Conservation (phyloP, 2,113 vertebrate genomes). For the Pseudolaguvia tuberculata region DNA sequence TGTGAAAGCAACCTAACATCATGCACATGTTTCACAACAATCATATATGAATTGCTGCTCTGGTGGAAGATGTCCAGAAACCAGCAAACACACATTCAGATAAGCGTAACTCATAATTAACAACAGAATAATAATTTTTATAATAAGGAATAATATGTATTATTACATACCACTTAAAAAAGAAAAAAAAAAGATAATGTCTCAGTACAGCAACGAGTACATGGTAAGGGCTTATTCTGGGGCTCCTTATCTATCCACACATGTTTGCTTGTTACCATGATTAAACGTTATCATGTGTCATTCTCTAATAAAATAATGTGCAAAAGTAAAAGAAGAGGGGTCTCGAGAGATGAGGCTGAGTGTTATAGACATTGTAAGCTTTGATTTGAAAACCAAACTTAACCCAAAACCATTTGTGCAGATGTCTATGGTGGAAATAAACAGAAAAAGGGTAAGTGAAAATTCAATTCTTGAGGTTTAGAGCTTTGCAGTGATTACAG, state of each 20-base stretch:
- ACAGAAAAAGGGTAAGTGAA: slow-evolving; percentile 18
- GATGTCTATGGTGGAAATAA: neutral
- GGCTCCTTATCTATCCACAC: neutral
- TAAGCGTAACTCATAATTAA: neutral
- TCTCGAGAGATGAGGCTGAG: neutral
- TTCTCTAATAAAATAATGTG: neutral
- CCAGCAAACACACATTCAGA: neutral
- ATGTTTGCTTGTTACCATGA: neutral
- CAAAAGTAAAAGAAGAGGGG: neutral
- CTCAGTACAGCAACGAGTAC: neutral
- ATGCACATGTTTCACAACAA: neutral
- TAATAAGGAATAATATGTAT: neutral
- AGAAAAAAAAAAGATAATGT: neutral
- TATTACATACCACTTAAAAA: neutral
- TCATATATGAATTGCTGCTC: neutral
- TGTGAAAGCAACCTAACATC: slow-evolving; percentile 7
- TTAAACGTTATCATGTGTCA: slow-evolving; percentile 7
- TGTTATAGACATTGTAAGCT: neutral
- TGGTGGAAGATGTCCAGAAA: neutral
- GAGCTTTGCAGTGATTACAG: neutral
- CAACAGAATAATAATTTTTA: neutral
- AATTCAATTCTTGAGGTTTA: neutral
- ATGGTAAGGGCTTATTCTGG: neutral
- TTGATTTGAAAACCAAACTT: neutral
- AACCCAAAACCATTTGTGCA: neutral